Evolutionary conservation across 2,113 vertebrate genomes (phyloP).

Genomic region (Haemorhous mexicanus): DNA sequence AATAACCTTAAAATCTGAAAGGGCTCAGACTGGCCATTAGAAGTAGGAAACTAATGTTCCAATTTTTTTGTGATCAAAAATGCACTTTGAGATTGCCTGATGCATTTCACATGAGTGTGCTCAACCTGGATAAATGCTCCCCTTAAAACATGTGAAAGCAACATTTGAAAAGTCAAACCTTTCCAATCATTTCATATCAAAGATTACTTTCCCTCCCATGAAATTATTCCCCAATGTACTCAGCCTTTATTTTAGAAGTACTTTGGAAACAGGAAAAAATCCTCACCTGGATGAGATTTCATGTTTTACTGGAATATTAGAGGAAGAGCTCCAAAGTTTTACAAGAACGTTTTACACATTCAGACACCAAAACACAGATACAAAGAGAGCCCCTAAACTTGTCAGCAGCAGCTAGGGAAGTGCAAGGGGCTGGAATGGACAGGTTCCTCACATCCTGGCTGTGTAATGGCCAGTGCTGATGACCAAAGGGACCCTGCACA

Average conservation of each 20-base stretch:
- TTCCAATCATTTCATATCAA: not conserved
- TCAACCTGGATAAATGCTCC: not conserved
- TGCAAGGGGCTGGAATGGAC: not conserved
- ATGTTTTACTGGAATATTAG: not conserved
- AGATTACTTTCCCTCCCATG: not conserved
- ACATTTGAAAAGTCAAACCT: not conserved
- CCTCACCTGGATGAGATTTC: not conserved
- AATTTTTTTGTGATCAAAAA: not conserved
- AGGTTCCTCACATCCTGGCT: rapidly evolving
- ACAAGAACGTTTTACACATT: not conserved
- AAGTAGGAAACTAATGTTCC: not conserved
- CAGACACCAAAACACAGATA: not conserved
- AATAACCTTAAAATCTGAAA: not conserved
- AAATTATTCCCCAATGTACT: not conserved
- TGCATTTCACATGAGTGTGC: not conserved
- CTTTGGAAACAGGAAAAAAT: not conserved
- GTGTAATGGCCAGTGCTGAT: not conserved
- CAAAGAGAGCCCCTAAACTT: not conserved
- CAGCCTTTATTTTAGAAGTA: not conserved
- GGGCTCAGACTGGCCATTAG: not conserved
- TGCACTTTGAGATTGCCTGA: not conserved
- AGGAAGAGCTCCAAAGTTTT: not conserved
- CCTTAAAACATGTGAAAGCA: not conserved
- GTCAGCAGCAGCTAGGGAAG: not conserved
- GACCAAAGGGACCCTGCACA: not conserved